Base-by-base conservation (phyloP, 2,797 vertebrate species). In the Lepilemur septentrionalis region DNA sequence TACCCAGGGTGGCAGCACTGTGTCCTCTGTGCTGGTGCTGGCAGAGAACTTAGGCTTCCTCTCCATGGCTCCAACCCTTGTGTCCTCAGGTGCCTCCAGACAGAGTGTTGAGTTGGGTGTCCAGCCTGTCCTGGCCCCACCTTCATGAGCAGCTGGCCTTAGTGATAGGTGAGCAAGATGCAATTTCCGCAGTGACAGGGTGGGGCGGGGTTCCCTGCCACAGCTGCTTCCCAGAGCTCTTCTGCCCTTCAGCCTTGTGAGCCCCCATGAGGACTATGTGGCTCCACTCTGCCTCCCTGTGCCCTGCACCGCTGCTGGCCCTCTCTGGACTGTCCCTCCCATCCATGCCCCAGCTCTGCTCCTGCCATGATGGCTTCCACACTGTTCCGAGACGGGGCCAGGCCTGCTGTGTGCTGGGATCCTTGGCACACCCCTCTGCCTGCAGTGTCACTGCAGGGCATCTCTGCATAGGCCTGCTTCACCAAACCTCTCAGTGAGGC, bases 1-100 rank as follows among this genome's bases (percentile, higher is more conserved):
- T 70, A 38, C 38, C 12, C 4, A 20, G 35, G 11, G 15, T 11
- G 0, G 35, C n/a, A 0, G 28, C 0, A 2, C 4, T 43, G 17
- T 55, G 79, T n/a, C 38, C 18, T 41, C 35, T 12, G 63, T 65
- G 35, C 35, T 38, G 3, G 7, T 30, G 20, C 17, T 35, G 9
- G 43, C 10, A 32, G 67, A 76, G 80, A 55, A 9, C 46, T 72
- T 48, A 13, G 35, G 11, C 23, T 89, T 79, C 28, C 35, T 38
- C 15, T 57, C 12, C 2, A 6, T 43, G 28, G 57, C 48, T 9
- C 57, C n/a, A 7, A 10, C 28, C 30, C 35, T 32, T 3, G 0
- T 5, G 8, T 52, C 55, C 50, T 67, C n/a, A 5, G 67, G n/a
- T 23, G 41, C 30, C 28, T n/a, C 57, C 57, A 59, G 57, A 59